A percentile compares a stretch with the other conserved stretches of the same genome.
These are phyloP conservation scores for Oscheius sp. DNA, from an alignment of 2,888 invertebrate species.

Conservation along the genomic window DNA sequence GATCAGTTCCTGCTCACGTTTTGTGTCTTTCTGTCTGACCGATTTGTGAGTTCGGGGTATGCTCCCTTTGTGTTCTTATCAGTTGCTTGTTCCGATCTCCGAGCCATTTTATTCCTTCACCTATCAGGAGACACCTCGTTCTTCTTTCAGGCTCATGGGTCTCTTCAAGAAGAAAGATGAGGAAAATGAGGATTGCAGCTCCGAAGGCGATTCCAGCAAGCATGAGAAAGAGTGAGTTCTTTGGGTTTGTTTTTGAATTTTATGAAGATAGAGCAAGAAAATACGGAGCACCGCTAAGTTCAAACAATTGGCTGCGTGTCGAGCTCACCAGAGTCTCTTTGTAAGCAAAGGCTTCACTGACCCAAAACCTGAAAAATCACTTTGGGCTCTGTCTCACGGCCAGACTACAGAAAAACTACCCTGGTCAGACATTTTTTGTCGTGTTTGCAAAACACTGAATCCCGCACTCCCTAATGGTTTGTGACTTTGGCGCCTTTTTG, in stretches of 20 bases:
- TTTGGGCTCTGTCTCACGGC: too few relatives aligned
- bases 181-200: neutral
- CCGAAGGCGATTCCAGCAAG: neutral
- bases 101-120: neutral
- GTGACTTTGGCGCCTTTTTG: too few relatives aligned
- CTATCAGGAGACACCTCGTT: neutral
- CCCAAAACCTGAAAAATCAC: too few relatives aligned
- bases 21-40: too few relatives aligned
- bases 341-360: neutral
- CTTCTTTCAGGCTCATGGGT: conserved; percentile 26
- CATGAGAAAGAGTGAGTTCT: conserved; percentile 18
- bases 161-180: conserved; percentile 21
- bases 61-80: conserved; percentile 21
- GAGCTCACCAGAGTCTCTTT: too few relatives aligned
- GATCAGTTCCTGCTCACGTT: too few relatives aligned
- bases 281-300: neutral
- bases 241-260: neutral
- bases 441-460: too few relatives aligned
- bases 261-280: neutral
- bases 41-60: too few relatives aligned
- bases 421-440: too few relatives aligned
- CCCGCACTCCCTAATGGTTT: too few relatives aligned
- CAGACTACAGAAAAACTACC: too few relatives aligned
- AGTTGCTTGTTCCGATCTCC: neutral
- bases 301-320: neutral